A percentile compares a stretch with the other conserved stretches of the same genome.
phyloP scores from a whole-genome alignment of 2,888 invertebrate species.

The Orthosia gothica region DNA sequence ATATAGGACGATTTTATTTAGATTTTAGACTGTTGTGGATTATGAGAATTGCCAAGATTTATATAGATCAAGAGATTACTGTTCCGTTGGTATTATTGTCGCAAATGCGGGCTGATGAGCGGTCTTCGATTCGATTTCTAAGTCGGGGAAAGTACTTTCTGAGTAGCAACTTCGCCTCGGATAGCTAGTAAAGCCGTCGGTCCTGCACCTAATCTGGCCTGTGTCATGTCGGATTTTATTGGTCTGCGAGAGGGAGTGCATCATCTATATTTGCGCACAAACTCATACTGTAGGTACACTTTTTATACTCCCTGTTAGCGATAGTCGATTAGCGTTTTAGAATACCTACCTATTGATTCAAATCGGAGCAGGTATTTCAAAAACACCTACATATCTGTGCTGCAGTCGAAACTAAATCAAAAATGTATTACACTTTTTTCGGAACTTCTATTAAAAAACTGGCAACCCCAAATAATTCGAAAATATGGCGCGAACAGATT shows the following conservation, averaged over 20 bases:
- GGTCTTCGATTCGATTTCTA: too few relatives aligned
- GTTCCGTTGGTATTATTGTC: too few relatives aligned
- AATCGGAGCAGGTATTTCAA: neutral
- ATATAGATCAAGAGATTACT: too few relatives aligned
- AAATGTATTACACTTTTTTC: neutral
- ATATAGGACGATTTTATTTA: neutral
- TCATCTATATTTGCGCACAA: too few relatives aligned
- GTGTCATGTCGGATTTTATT: too few relatives aligned
- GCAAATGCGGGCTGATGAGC: too few relatives aligned
- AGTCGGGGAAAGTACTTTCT: neutral
- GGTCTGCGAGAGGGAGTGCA: too few relatives aligned
- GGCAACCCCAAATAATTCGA: conserved; percentile 61
- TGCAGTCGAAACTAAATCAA: neutral
- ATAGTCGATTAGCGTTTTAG: neutral
- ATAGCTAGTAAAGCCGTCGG: too few relatives aligned
- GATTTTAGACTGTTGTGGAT: neutral
- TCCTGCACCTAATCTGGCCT: too few relatives aligned
- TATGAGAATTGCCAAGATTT: neutral
- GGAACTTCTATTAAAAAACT: conserved; percentile 38
- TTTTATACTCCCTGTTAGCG: too few relatives aligned
- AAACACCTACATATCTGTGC: neutral
- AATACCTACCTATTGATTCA: neutral
- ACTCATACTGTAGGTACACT: too few relatives aligned
- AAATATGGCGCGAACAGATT: conserved; percentile 86
- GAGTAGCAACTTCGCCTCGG: too few relatives aligned